Evolutionary conservation across 2,888 invertebrate species (phyloP).

Genomic region (Tenthredo amoena): DNA sequence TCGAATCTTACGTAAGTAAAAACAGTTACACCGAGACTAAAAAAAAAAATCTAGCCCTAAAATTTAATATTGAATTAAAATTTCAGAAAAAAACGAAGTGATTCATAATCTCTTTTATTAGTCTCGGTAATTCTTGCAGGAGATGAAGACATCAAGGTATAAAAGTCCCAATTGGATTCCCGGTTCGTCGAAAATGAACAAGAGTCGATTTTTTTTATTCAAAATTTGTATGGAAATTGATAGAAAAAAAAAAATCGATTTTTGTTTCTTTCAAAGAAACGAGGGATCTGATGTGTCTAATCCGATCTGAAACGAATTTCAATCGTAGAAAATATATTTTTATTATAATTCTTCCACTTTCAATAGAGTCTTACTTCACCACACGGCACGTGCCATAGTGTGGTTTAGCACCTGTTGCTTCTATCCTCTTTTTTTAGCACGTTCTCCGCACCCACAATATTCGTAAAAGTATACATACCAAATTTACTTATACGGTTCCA

Average conservation of each 20-base stretch:
- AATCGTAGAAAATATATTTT: background rate
- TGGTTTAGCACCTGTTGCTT: background rate
- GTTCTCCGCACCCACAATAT: slow-evolving; percentile 2
- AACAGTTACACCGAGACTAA: background rate
- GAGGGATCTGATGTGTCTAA: background rate
- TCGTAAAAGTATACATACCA: background rate
- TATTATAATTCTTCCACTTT: background rate
- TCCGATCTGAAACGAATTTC: background rate
- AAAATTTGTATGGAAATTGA: background rate
- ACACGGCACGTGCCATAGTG: background rate
- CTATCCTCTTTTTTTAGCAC: slow-evolving; percentile 2
- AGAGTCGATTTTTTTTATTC: background rate
- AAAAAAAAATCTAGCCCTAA: background rate
- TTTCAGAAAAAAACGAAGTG: background rate
- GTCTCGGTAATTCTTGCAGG: background rate
- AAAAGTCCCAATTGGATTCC: background rate
- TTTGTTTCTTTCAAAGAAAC: background rate
- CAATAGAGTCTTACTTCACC: background rate
- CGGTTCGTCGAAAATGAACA: background rate
- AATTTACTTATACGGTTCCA: background rate
- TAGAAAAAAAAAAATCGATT: background rate
- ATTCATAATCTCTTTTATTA: background rate
- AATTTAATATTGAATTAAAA: background rate
- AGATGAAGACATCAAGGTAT: background rate
- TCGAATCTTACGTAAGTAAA: background rate